phyloP scores from a whole-genome alignment of 2,888 invertebrate species.

The Acanthosoma haemorrhoidale region DNA sequence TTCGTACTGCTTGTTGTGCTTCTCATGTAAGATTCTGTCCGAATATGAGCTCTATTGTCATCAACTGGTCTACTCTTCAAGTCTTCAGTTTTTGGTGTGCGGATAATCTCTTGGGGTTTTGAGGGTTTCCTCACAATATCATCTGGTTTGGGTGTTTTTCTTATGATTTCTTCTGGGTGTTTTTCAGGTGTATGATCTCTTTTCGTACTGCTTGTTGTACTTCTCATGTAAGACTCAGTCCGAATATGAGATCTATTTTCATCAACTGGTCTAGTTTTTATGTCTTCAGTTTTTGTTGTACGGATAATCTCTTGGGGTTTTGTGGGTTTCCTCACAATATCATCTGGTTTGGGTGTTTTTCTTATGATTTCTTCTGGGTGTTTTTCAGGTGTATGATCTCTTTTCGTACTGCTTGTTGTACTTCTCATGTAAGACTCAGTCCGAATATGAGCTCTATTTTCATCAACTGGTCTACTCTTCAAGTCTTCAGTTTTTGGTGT shows the following conservation, averaged over 20 bases:
- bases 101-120: background rate
- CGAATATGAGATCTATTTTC: background rate
- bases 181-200: conserved; percentile 15
- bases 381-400: conserved; percentile 34
- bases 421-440: conserved; percentile 27
- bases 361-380: background rate
- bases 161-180: conserved; percentile 4
- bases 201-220: conserved; percentile 31
- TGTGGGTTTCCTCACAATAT: background rate
- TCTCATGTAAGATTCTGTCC: conserved; percentile 25
- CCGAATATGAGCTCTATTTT: background rate
- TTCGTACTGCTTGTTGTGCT: conserved; percentile 31
- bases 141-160: conserved; percentile 17
- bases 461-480: conserved; percentile 20
- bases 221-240: conserved; percentile 26
- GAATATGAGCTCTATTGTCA: background rate
- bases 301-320: background rate
- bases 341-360: conserved; percentile 11
- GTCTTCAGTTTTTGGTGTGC: background rate
- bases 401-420: conserved; percentile 30
- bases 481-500: background rate
- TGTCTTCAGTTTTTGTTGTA: background rate
- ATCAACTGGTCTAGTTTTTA: conserved; percentile 15
- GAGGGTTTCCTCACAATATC: too few relatives aligned
- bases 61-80: conserved; percentile 16